phyloP scores from a whole-genome alignment of 2,888 invertebrate species.

The Dascillus cervinus region DNA sequence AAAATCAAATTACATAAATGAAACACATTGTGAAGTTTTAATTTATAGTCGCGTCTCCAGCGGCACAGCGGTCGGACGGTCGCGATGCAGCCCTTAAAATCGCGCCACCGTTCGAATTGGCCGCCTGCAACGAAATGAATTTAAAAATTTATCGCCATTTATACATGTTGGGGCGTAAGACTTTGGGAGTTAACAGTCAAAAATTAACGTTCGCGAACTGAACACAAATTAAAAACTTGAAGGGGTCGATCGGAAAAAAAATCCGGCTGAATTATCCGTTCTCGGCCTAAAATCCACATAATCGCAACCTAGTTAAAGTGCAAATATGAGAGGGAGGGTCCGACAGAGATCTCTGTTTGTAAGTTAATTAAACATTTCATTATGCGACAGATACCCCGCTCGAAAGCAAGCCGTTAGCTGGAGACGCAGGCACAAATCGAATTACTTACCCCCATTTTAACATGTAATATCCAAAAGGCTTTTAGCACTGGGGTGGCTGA shows the following conservation, averaged over 20 bases:
- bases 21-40: conserved; percentile 43
- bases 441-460: conserved; percentile 46
- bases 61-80: conserved; percentile 28
- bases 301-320: conserved; percentile 24
- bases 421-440: conserved; percentile 38
- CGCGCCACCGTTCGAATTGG: conserved; percentile 25
- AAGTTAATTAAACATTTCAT: conserved; percentile 38
- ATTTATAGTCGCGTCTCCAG: conserved; percentile 34
- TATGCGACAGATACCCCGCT: conserved; percentile 32
- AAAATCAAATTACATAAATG: conserved; percentile 44
- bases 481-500: conserved; percentile 41
- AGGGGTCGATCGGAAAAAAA: conserved; percentile 21
- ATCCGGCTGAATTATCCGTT: conserved; percentile 13
- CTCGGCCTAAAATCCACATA: conserved; percentile 16
- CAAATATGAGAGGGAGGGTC: conserved; percentile 25
- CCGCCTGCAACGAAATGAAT: conserved; percentile 32
- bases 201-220: conserved; percentile 31
- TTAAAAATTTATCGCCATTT: conserved; percentile 38
- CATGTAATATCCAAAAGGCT: conserved; percentile 46
- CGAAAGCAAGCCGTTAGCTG: conserved; percentile 28
- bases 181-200: conserved; percentile 30
- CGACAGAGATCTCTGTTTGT: conserved; percentile 31
- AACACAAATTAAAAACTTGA: conserved; percentile 37
- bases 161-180: conserved; percentile 30
- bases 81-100: background rate